These are phyloP conservation scores for Pollenia labialis DNA, from an alignment of 2,888 invertebrate genomes.

Conservation along the genomic window DNA sequence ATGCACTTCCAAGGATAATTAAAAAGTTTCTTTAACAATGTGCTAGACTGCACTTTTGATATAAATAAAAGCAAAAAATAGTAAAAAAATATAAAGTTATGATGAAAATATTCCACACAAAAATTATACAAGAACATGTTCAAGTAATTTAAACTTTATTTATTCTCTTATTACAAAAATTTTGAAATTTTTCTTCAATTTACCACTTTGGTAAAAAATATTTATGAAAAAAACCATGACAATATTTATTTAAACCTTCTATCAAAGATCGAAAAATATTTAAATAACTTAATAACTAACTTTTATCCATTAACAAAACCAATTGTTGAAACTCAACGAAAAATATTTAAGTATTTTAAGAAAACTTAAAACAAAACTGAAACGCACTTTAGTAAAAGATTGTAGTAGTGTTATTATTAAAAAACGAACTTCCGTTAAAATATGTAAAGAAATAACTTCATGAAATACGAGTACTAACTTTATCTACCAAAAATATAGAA, in stretches of 20 bases:
- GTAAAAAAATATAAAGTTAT: too few relatives aligned
- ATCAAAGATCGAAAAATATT: not conserved
- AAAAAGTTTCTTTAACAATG: too few relatives aligned
- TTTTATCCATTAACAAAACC: not conserved
- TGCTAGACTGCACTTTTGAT: too few relatives aligned
- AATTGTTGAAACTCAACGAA: not conserved
- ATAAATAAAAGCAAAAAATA: too few relatives aligned
- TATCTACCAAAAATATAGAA: not conserved
- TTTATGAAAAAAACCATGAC: too few relatives aligned
- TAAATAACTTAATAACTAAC: conserved; percentile 1
- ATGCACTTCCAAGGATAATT: too few relatives aligned
- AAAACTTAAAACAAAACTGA: not conserved
- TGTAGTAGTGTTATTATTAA: not conserved
- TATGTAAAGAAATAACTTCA: conserved; percentile 22
- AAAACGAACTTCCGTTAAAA: conserved; percentile 3
- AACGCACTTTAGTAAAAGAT: not conserved
- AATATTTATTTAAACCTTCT: not conserved
- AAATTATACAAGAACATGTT: too few relatives aligned
- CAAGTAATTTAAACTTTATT: too few relatives aligned
- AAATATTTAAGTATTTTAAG: not conserved
- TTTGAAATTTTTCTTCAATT: too few relatives aligned
- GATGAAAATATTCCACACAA: too few relatives aligned
- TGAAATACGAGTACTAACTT: conserved; percentile 20
- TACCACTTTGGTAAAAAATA: too few relatives aligned
- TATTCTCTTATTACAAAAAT: too few relatives aligned